Percentiles rank a stretch among this genome's conserved stretches.
Evolutionary conservation across 2,888 invertebrate genomes (phyloP).

Genomic region (Dryocosmus kuriphilus): DNA sequence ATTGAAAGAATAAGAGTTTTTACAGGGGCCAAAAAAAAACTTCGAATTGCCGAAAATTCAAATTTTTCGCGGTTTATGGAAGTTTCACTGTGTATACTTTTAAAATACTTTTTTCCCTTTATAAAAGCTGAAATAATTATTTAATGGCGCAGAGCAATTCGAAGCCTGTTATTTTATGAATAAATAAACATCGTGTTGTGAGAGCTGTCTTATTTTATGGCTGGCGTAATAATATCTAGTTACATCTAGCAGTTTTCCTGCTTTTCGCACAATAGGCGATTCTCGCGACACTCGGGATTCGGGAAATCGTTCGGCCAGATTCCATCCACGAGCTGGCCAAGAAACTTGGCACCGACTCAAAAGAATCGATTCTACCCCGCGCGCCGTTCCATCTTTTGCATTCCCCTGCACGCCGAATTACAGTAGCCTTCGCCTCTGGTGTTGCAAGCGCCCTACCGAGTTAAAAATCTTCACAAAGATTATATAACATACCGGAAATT

Average conservation of each 20-base stretch:
- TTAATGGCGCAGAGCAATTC: background rate
- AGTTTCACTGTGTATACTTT: no score
- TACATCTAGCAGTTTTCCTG: background rate
- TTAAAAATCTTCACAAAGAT: conserved; percentile 21
- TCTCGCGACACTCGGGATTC: conserved; percentile 54
- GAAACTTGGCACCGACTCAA: conserved; percentile 71
- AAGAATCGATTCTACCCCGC: conserved; percentile 62
- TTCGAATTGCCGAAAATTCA: no score
- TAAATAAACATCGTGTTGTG: background rate
- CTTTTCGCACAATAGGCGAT: conserved; percentile 13
- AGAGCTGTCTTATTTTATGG: background rate
- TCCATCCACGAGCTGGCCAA: conserved; percentile 67
- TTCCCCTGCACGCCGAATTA: conserved; percentile 47
- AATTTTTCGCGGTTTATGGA: no score
- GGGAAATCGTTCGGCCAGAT: conserved; percentile 71
- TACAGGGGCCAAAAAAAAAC: no score
- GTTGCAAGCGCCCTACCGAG: conserved; percentile 40
- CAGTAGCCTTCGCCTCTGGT: conserved; percentile 39
- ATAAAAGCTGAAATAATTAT: no score
- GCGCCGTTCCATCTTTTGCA: conserved; percentile 48
- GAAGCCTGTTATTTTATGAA: background rate
- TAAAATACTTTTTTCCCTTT: no score
- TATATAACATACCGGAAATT: conserved; percentile 29
- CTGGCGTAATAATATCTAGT: background rate
- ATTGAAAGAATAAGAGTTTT: no score